Conservation (phyloP, 2,113 vertebrate genomes). For the Serilophus lunatus region DNA sequence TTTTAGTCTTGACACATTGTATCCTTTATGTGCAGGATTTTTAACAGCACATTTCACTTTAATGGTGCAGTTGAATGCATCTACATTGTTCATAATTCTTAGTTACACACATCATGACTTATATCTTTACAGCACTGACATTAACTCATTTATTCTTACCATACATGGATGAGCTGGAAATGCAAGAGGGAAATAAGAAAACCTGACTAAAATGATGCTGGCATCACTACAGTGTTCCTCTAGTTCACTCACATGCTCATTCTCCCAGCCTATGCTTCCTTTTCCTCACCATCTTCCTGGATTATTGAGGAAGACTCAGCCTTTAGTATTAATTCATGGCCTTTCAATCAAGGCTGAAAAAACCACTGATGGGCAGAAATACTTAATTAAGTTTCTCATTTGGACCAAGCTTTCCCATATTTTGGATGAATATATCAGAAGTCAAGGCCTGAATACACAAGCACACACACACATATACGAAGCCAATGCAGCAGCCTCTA, state of each 20-base stretch:
- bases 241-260: neutral
- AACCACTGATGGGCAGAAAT: accelerated
- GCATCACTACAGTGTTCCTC: neutral
- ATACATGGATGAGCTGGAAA: neutral
- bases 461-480: neutral
- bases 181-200: neutral
- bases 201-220: neutral
- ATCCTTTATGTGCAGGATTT: neutral
- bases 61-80: neutral
- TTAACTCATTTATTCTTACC: neutral
- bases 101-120: neutral
- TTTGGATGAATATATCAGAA: neutral
- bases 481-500: neutral
- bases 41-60: neutral
- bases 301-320: neutral
- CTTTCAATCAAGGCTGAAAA: neutral
- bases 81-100: neutral
- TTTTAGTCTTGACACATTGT: neutral
- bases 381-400: neutral
- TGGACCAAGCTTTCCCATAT: neutral
- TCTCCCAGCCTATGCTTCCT: neutral
- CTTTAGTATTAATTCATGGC: neutral
- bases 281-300: neutral
- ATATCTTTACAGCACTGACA: neutral
- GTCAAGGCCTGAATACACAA: neutral